Percentiles rank a stretch among this genome's conserved stretches.
phyloP scores from a whole-genome alignment of 2,797 vertebrate species.

The Catostomus latipinnis region DNA sequence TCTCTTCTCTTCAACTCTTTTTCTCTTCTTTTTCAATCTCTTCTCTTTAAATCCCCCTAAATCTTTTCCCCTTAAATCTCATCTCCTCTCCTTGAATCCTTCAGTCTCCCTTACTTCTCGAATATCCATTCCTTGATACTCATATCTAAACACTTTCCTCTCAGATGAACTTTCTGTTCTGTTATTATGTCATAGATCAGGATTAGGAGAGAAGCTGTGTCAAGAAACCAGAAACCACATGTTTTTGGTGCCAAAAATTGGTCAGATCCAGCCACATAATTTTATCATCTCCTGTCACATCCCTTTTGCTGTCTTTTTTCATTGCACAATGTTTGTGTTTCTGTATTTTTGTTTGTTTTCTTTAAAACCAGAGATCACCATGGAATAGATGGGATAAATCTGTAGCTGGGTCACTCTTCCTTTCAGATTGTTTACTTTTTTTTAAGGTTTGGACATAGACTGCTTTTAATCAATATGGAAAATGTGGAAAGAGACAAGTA shows the following conservation, averaged over 20 bases:
- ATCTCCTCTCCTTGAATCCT: not conserved
- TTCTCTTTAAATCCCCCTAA: too few species aligned
- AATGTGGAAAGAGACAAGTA: not conserved
- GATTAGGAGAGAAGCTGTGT: conserved; percentile 15
- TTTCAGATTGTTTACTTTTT: not conserved
- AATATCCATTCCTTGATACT: not conserved
- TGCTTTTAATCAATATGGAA: too few species aligned
- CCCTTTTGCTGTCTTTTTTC: not conserved
- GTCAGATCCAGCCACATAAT: conserved; percentile 21
- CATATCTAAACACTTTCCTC: not conserved
- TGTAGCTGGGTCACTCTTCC: not conserved
- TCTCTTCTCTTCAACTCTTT: not conserved
- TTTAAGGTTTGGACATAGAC: too few species aligned
- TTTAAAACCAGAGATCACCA: not conserved
- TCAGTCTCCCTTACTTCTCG: not conserved
- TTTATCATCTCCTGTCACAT: not conserved
- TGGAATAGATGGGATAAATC: not conserved
- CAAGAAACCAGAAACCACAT: conserved; percentile 25
- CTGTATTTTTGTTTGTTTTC: conserved; percentile 7
- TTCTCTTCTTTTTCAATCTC: not conserved
- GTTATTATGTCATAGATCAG: conserved; percentile 30
- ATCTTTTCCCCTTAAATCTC: not conserved
- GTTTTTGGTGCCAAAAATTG: not conserved
- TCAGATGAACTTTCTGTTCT: conserved; percentile 6
- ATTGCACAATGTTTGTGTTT: not conserved